Base-by-base conservation (phyloP, 2,888 invertebrate species). In the Steinernema scapterisci region DNA sequence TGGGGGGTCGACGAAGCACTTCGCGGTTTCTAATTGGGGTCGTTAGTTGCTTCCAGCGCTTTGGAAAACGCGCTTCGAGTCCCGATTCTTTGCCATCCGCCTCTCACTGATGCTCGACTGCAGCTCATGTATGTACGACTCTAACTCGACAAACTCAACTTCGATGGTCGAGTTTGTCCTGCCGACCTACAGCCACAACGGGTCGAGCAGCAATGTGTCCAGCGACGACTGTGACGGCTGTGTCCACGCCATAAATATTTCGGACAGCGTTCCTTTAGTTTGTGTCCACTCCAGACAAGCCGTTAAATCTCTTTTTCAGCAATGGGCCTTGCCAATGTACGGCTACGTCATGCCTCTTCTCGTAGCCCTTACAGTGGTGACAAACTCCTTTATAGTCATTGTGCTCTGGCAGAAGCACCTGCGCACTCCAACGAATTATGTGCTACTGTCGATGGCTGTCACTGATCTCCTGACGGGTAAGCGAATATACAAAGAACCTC, bases 401-500 rank as follows among this genome's bases (percentile, higher is more conserved):
- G 81, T 82, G 21, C 76, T 84, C 21, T 79, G 78, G 0, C 82
- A 83, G 63, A 83, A 79, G 44, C 85, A 85, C 73, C 81, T 85
- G 6, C 77, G 85, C 38, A 85, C 86, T 11, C 85, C 85, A 7
- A 86, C 85, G 7, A 85, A 85, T 70, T 76, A 76, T 44, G 79
- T 85, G 5, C 77, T 85, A 0, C 56, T 85, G 3, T 73, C 85
- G 3, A 86, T 86, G 83, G 85, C 85, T 7, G 70, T 85, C 9
- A 77, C 81, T 0, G 85, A 85, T 75, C 74, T 85, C 46, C 70
- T 85, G 9, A 86, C 84, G 9, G 85, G 82, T 79, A 19, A 51
- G 46, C 3, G 38, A 6, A 1, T 43, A 48, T 73, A 46, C 31
- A 71, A 7, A 43, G 56, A 21, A 51, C 13, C 16, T 19, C 16